Percentiles rank a stretch among this genome's conserved stretches.
phyloP scores from a whole-genome alignment of 2,797 vertebrate species.

The Fratercula arctica region DNA sequence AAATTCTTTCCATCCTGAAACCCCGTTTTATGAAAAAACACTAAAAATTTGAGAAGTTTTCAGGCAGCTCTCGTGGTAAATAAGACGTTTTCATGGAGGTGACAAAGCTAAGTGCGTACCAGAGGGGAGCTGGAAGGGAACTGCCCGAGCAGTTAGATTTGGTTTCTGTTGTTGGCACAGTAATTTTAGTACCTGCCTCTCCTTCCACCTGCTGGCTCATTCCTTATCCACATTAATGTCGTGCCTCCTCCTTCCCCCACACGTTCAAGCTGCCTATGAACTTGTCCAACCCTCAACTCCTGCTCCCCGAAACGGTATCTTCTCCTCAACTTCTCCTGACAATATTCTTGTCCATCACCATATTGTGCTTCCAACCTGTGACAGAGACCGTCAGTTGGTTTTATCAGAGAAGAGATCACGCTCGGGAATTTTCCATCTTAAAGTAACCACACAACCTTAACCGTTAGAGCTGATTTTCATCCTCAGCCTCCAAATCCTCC shows the following conservation, averaged over 20 bases:
- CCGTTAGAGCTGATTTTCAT: not conserved
- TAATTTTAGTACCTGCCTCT: not conserved
- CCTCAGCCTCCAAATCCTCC: not conserved
- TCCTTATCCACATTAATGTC: not conserved
- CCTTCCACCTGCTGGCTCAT: not conserved
- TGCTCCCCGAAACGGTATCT: not conserved
- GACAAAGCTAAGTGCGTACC: not conserved
- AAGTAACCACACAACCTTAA: not conserved
- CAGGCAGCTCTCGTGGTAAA: not conserved
- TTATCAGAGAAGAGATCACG: not conserved
- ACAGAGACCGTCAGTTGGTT: not conserved
- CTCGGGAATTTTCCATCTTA: not conserved
- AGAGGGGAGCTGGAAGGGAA: not conserved
- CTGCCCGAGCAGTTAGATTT: accelerated
- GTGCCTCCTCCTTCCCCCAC: not conserved
- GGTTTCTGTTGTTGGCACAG: not conserved
- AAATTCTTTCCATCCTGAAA: not conserved
- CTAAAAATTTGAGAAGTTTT: not conserved
- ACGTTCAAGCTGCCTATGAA: not conserved
- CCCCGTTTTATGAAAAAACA: not conserved
- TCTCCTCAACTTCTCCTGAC: not conserved
- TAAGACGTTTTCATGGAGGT: not conserved
- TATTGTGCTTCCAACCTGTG: not conserved
- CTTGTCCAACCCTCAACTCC: not conserved
- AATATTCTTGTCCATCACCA: not conserved